A percentile compares a stretch with the other conserved stretches of the same genome.
Evolutionary conservation across 2,888 invertebrate genomes (phyloP).

Genomic region (Phortica okadai): DNA sequence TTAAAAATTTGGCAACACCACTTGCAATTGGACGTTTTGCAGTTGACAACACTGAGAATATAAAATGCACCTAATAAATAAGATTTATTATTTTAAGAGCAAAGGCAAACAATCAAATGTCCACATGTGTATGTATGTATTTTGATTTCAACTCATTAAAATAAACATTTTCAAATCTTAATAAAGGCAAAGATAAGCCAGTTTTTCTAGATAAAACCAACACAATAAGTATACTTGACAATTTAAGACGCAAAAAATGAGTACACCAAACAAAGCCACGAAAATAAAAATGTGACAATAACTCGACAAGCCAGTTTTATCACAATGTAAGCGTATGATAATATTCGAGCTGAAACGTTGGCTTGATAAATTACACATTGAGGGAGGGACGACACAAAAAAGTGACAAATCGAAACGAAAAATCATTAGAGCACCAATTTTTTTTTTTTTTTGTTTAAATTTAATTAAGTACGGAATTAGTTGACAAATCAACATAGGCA

Average conservation of each 20-base stretch:
- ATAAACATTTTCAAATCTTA: not conserved
- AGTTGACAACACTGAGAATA: not conserved
- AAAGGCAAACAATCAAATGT: not conserved
- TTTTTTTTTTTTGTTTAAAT: constrained; percentile 17
- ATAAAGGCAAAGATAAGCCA: constrained; percentile 47
- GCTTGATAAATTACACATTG: not conserved
- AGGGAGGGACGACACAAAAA: not conserved
- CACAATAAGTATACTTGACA: constrained; percentile 39
- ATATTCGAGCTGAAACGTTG: not conserved
- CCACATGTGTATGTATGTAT: constrained; percentile 4
- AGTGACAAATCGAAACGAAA: constrained; percentile 60
- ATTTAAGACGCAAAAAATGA: constrained; percentile 62
- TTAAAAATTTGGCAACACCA: no score
- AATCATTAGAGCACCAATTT: not conserved
- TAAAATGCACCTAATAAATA: not conserved
- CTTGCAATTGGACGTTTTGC: not conserved
- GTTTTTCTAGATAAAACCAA: constrained; percentile 59
- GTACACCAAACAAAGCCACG: constrained; percentile 44
- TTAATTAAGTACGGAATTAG: constrained; percentile 6
- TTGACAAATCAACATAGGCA: not conserved
- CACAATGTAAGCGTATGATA: not conserved
- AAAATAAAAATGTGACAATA: not conserved
- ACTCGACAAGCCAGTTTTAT: not conserved
- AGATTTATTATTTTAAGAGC: constrained; percentile 40
- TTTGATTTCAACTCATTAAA: not conserved